Conservation (phyloP, 2,797 vertebrate species). For the Argya squamiceps region DNA sequence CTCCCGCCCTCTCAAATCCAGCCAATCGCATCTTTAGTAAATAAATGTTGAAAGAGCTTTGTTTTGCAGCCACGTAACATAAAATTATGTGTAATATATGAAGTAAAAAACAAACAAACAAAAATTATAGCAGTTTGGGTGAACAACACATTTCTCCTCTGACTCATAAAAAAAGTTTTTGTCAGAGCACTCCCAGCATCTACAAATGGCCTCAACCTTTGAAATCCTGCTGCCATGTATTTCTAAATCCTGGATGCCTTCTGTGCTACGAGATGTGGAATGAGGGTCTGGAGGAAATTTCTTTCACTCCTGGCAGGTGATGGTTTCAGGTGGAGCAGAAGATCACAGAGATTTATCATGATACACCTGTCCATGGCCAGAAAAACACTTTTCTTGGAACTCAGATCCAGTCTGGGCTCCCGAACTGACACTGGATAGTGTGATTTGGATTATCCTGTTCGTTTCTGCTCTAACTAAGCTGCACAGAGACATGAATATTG, state of each 20-base stretch:
- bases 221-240: not conserved
- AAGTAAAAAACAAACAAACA: not conserved
- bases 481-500: not conserved
- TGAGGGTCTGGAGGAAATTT: not conserved
- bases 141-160: not conserved
- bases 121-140: not conserved
- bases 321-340: not conserved
- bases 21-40: not conserved
- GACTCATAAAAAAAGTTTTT: not conserved
- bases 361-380: not conserved
- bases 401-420: not conserved
- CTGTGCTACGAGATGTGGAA: not conserved
- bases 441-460: not conserved
- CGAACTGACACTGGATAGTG: not conserved
- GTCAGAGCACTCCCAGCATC: not conserved
- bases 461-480: not conserved
- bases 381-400: not conserved
- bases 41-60: slow-evolving; percentile 4
- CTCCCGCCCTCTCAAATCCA: not conserved
- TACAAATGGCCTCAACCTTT: not conserved
- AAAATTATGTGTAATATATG: not conserved
- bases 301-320: not conserved
- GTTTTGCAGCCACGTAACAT: not conserved
- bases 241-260: not conserved
- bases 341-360: accelerated